Evolutionary conservation across 2,113 vertebrate genomes (phyloP).

Genomic region (Pleuronectes platessa): DNA sequence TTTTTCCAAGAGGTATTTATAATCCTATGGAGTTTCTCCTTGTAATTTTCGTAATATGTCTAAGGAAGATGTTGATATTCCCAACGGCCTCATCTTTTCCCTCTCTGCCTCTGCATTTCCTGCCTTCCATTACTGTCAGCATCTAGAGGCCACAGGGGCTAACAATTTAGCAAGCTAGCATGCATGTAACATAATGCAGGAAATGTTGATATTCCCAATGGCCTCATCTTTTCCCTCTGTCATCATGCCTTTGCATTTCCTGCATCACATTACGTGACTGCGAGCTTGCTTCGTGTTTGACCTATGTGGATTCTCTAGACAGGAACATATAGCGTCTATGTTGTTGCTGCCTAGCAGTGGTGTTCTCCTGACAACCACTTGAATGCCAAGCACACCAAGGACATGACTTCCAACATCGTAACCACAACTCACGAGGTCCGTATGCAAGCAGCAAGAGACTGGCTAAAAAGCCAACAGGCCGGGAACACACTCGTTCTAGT

Average conservation of each 20-base stretch:
- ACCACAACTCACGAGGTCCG: no score
- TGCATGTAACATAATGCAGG: background rate
- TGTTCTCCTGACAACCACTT: no score
- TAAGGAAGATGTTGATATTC: background rate
- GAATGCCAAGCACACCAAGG: no score
- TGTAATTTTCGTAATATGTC: background rate
- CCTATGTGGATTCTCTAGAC: background rate
- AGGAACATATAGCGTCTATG: background rate
- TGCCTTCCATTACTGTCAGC: background rate
- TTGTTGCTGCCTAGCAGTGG: no score
- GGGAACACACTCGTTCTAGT: no score
- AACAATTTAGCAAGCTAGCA: background rate
- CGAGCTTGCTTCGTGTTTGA: no score
- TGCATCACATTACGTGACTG: background rate
- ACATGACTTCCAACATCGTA: no score
- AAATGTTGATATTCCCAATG: background rate
- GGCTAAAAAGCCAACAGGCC: no score
- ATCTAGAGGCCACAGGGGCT: background rate
- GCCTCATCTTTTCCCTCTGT: background rate
- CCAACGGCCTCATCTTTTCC: background rate
- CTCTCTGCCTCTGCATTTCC: background rate
- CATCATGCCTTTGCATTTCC: background rate
- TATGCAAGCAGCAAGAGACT: no score
- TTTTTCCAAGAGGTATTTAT: no score
- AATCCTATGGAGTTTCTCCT: background rate